phyloP scores from a whole-genome alignment of 2,113 vertebrate species.

The Rhynchomys soricoides region DNA sequence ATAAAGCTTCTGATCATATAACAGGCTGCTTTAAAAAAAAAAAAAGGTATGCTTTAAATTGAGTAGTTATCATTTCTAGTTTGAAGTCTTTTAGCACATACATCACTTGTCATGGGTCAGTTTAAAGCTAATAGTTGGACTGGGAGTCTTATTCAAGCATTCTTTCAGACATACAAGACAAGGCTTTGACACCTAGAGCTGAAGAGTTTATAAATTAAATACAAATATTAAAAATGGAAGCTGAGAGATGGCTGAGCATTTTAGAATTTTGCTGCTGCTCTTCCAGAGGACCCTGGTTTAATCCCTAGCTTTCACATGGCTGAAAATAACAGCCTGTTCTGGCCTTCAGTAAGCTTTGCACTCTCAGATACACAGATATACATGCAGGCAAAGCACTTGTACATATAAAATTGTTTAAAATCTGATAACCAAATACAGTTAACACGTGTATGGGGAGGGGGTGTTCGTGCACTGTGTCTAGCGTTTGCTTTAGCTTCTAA shows the following conservation, averaged over 20 bases:
- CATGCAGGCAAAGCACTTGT: not conserved
- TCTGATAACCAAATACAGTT: not conserved
- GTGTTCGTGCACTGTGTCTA: too few species aligned
- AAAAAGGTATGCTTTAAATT: slow-evolving; percentile 27
- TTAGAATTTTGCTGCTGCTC: not conserved
- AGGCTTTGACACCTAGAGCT: not conserved
- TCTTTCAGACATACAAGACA: not conserved
- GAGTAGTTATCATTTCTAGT: not conserved
- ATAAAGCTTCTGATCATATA: not conserved
- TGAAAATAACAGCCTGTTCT: not conserved
- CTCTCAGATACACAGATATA: not conserved
- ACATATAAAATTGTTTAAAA: not conserved
- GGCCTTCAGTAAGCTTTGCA: not conserved
- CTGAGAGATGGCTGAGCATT: not conserved
- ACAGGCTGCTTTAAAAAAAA: not conserved
- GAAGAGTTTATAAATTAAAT: not conserved
- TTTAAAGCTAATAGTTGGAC: not conserved
- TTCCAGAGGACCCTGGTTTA: not conserved
- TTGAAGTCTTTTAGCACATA: not conserved
- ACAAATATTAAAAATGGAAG: not conserved
- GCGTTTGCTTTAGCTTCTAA: not conserved
- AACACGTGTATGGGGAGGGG: not conserved
- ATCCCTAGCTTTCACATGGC: not conserved
- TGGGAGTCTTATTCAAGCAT: not conserved
- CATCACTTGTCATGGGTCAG: not conserved